Evolutionary conservation across 1,140 invertebrate species (phyloP), one percentile per base, ranked within the genome.

Genomic region (Drosophila equinoxialis): DNA sequence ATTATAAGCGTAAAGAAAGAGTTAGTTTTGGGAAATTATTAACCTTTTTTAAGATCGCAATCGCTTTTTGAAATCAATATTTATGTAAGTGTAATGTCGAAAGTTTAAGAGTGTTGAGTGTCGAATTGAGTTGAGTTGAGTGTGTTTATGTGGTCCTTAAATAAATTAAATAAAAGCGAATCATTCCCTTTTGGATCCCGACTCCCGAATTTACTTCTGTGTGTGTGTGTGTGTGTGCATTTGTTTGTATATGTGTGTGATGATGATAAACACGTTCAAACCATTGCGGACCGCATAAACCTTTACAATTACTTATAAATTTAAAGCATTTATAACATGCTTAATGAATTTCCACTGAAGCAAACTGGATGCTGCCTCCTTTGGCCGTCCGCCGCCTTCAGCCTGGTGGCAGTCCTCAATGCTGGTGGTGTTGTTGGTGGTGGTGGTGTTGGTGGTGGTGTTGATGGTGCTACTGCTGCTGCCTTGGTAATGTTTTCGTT

Each of bases 231-330:
- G 83, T 7, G 17, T 26, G 0, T 26, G 23, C 23, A 26, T 26
- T 26, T 26, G 23, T 26, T 26, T 3, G 23, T 51, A 2, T 51
- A 13, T 71, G 79, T n/a, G 17, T 51, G 45, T 51, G 45, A 51
- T 51, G 45, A 79, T 87, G 82, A 86, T 86, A 86, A 87, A 86
- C 82, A 86, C 82, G 82, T 86, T 79, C 82, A 82, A 68, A 59
- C 61, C 68, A 74, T 82, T 72, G 66, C 75, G 71, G 79, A 82
- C 83, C 82, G 79, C 83, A 82, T 87, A 86, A 86, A 87, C 83
- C 82, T 86, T 82, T 82, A 77, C 82, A 86, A 87, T 86, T 86
- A 86, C 82, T 86, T 86, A 86, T 83, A 86, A 82, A 86, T 86
- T 86, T 86, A 67, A 79, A 64, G 83, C 82, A 86, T 87, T 86